Evolutionary conservation across 2,113 vertebrate genomes (phyloP).

Genomic region (Lichenostomus cassidix): DNA sequence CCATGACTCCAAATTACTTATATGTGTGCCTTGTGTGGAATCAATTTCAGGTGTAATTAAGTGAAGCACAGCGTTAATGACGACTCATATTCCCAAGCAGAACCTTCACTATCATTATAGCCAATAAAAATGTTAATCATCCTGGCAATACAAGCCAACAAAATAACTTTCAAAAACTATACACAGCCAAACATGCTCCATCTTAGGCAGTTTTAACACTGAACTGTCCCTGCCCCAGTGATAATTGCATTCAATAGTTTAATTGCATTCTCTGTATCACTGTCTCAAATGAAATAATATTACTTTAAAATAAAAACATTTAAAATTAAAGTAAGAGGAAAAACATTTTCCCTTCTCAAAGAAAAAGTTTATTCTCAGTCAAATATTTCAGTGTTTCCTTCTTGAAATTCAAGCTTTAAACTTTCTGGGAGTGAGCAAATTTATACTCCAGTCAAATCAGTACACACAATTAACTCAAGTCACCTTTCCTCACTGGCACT

Average conservation of each 20-base stretch:
- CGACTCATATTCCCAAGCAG: background rate
- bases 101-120: constrained; percentile 57
- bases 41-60: constrained; percentile 48
- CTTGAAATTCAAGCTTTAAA: background rate
- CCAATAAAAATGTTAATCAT: constrained; percentile 29
- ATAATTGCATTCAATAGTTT: background rate
- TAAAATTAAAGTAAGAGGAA: background rate
- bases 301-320: background rate
- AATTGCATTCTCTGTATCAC: background rate
- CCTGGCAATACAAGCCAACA: background rate
- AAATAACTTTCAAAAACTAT: constrained; percentile 14
- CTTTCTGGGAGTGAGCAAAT: background rate
- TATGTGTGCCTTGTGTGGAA: background rate
- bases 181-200: background rate
- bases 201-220: background rate
- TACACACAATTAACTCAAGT: background rate
- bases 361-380: background rate
- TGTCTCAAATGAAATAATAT: background rate
- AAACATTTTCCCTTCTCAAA: background rate
- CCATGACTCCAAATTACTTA: background rate
- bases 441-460: background rate
- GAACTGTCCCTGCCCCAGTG: background rate
- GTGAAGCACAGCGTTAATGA: constrained; percentile 7
- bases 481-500: background rate
- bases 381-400: background rate